Evolutionary conservation across 2,888 invertebrate genomes (phyloP).

Genomic region (Yponomeuta plumbellus): DNA sequence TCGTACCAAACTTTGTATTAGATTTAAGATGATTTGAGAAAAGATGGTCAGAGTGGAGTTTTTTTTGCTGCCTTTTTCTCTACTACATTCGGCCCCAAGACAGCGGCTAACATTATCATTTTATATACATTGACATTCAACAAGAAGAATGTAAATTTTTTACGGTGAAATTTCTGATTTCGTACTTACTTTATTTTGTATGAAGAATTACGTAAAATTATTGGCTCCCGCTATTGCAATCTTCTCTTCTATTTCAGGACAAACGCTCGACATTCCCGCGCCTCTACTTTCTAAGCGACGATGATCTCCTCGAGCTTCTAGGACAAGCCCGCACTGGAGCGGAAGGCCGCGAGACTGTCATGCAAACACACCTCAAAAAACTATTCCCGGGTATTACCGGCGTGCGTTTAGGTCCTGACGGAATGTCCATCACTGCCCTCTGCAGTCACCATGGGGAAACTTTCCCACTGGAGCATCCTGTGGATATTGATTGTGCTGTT

Average conservation of each 20-base stretch:
- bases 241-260: slow-evolving; percentile 74
- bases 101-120: too few species aligned
- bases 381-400: slow-evolving; percentile 93
- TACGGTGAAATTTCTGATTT: too few species aligned
- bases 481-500: slow-evolving; percentile 84
- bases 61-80: too few species aligned
- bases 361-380: slow-evolving; percentile 97
- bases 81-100: too few species aligned
- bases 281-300: slow-evolving; percentile 98
- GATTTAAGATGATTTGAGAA: too few species aligned
- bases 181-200: too few species aligned
- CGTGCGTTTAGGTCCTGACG: slow-evolving; percentile 80
- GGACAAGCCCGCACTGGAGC: slow-evolving; percentile 90
- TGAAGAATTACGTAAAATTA: too few species aligned
- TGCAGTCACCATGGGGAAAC: slow-evolving; percentile 85
- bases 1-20: too few species aligned
- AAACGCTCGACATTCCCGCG: slow-evolving; percentile 96
- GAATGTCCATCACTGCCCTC: slow-evolving; percentile 79
- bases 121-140: too few species aligned
- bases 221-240: neutral
- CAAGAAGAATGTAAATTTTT: too few species aligned
- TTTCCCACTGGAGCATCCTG: slow-evolving; percentile 80
- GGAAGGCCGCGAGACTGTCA: slow-evolving; percentile 81
- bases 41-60: too few species aligned
- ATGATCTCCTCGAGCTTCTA: slow-evolving; percentile 96